Percentiles rank a stretch among this genome's conserved stretches.
phyloP scores from a whole-genome alignment of 2,888 invertebrate genomes.

The Cheilosia scutellata region DNA sequence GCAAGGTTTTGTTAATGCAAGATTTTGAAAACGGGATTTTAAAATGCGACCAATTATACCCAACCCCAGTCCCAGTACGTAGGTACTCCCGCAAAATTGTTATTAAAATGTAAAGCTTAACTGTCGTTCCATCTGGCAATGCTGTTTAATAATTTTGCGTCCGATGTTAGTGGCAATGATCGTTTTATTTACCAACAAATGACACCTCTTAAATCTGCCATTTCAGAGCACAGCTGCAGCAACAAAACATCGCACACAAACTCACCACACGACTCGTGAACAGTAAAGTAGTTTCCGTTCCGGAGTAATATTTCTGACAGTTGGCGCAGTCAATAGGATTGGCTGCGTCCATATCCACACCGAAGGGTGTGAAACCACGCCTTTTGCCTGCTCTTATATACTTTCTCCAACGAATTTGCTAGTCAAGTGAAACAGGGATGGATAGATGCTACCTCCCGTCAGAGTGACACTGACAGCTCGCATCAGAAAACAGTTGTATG shows the following conservation, averaged over 20 bases:
- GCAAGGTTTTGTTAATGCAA: no score
- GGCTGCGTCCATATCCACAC: conserved; percentile 27
- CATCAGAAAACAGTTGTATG: background rate
- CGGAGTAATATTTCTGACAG: conserved; percentile 34
- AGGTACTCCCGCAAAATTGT: no score
- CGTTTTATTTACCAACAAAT: conserved; percentile 68
- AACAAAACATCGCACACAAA: conserved; percentile 26
- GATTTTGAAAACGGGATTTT: no score
- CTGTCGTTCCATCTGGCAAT: conserved; percentile 45
- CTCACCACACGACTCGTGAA: conserved; percentile 13
- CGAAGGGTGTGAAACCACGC: conserved; percentile 51
- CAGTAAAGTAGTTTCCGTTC: background rate
- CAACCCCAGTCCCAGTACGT: no score
- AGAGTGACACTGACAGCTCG: background rate
- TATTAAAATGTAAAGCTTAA: no score
- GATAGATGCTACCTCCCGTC: background rate
- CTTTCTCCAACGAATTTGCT: background rate
- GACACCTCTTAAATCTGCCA: conserved; percentile 72
- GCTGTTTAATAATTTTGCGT: conserved; percentile 31
- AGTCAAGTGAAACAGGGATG: conserved; percentile 14
- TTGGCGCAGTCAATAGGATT: conserved; percentile 45
- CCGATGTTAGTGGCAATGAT: conserved; percentile 61
- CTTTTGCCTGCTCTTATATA: conserved; percentile 36
- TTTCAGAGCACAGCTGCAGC: conserved; percentile 32
- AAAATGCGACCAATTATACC: no score